Evolutionary conservation across 2,888 invertebrate species (phyloP), one percentile per base, ranked within the genome.

Genomic region (Pristionchus fissidentatus): DNA sequence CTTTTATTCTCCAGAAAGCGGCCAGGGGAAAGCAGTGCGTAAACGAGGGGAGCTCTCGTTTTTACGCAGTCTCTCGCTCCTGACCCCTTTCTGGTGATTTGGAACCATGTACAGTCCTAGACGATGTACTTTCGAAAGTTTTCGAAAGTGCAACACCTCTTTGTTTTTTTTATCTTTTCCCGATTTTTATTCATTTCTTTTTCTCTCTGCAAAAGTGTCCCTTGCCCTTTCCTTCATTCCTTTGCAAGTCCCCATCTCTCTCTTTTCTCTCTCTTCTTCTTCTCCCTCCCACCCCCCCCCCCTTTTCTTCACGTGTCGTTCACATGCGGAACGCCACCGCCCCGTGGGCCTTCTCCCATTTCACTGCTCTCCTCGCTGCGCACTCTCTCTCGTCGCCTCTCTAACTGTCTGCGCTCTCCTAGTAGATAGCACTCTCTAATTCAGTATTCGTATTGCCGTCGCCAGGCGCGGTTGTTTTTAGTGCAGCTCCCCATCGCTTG

Each of bases 271-370:
- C 73, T 73, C 26, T 46, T 26, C 46, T 13, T 26, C 29, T 26
- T n/a, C 10, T n/a, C 43, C 22, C 73, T 73, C 75, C 75, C 13
- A 26, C 75, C 26, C 75, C 75, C 29, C 32, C 46, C 46, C 46
- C 22, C 70, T 41, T 0, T 29, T 22, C 26, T 49, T 43, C 78
- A 43, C 78, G 41, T 78, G 78, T 22, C 26, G 1, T 78, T 78
- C 78, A 78, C 78, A 78, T 78, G 78, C 55, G n/a, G 10, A 49
- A 41, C 3, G 1, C 46, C 75, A 35, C 78, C 10, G 10, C 13
- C 35, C 55, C 32, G 19, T 15, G 52, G 75, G 75, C 75, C 19
- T n/a, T n/a, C 19, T 32, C 77, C 52, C 52, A 5, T n/a, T n/a
- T n/a, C n/a, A 7, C n/a, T 15, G 8, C 77, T 52, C 52, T 77